Conservation (phyloP, 2,888 invertebrate species). For the Synanthedon myopaeformis region DNA sequence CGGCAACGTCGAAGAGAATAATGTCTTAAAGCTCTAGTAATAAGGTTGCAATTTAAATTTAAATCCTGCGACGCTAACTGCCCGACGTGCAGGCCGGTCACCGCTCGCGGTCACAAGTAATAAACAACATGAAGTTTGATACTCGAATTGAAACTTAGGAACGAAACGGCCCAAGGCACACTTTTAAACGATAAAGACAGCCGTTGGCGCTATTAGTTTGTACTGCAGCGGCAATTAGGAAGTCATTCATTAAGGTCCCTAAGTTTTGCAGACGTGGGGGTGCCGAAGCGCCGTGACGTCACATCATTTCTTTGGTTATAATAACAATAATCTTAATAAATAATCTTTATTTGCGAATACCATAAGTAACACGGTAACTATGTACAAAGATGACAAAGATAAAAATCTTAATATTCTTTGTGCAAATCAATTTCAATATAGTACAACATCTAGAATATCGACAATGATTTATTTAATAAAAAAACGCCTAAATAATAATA, state of each 20-base stretch:
- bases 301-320: conserved; percentile 41
- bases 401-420: too few relatives aligned
- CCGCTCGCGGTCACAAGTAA: conserved; percentile 38
- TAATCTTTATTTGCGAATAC: too few relatives aligned
- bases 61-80: conserved; percentile 19
- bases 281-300: conserved; percentile 56
- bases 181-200: conserved; percentile 45
- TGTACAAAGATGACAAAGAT: too few relatives aligned
- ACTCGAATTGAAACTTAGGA: conserved; percentile 58
- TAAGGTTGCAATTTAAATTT: conserved; percentile 19
- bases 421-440: too few relatives aligned
- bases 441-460: too few relatives aligned
- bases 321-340: conserved; percentile 15
- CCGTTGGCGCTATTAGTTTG: conserved; percentile 58
- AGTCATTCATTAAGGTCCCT: conserved; percentile 70
- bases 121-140: conserved; percentile 44
- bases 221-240: conserved; percentile 68
- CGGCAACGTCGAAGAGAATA: conserved; percentile 11
- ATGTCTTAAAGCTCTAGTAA: conserved; percentile 20
- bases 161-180: conserved; percentile 53
- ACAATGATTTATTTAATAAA: too few relatives aligned
- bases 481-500: too few relatives aligned
- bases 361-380: too few relatives aligned
- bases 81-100: conserved; percentile 28
- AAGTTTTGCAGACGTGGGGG: conserved; percentile 70